Conservation (phyloP, 2,113 vertebrate species). For the Mesembrinibis cayennensis region DNA sequence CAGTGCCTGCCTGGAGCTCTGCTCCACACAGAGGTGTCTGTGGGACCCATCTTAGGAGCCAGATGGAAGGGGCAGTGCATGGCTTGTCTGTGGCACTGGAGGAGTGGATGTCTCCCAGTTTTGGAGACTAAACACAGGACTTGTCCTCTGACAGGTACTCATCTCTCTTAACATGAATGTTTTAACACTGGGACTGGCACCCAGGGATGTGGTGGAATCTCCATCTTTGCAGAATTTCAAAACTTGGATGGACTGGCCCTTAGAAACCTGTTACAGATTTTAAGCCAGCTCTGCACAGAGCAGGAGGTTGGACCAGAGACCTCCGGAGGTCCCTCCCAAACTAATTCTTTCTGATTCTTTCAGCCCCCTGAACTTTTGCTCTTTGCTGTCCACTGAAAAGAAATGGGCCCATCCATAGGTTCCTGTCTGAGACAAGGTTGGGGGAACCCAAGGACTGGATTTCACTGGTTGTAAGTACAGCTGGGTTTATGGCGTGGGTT, state of each 20-base stretch:
- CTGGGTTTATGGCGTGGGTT: not conserved
- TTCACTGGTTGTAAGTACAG: not conserved
- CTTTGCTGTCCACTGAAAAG: not conserved
- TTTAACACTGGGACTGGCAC: not conserved
- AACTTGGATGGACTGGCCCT: not conserved
- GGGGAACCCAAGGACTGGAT: not conserved
- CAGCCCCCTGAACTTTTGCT: not conserved
- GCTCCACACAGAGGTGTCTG: rapidly evolving
- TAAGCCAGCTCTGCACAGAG: not conserved
- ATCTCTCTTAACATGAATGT: not conserved
- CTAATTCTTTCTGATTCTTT: not conserved
- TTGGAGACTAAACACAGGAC: not conserved
- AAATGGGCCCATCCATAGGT: not conserved
- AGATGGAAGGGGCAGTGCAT: not conserved
- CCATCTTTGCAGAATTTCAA: not conserved
- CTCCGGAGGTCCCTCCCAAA: not conserved
- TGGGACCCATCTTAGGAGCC: not conserved
- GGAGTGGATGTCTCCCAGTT: not conserved
- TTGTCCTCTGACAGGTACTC: not conserved
- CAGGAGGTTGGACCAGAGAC: not conserved
- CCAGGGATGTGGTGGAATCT: not conserved
- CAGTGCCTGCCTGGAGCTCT: not conserved
- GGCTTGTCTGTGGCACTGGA: not conserved
- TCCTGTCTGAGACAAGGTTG: not conserved
- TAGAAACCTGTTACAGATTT: not conserved